Evolutionary conservation across 2,113 vertebrate genomes (phyloP), one percentile per base, ranked within the genome.

Genomic region (Balaeniceps rex): DNA sequence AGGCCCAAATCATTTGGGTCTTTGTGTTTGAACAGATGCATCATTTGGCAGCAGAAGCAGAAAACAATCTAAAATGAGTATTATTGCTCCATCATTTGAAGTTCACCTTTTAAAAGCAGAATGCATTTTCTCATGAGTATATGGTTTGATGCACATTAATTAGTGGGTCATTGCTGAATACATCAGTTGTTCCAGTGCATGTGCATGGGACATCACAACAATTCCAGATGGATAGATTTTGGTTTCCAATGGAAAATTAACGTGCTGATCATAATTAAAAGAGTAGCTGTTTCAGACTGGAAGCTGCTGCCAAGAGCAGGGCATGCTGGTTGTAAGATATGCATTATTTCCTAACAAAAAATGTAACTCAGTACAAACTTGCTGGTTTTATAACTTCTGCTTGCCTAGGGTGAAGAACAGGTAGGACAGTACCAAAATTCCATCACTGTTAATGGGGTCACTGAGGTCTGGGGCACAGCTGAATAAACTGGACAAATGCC

Each of bases 401-500:
- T 85, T 65, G 57, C n/a, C 12, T 52, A 11, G n/a, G n/a, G 6
- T 83, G 57, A 94, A 36, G 28, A 91, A 29, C 70, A 36, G 75
- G 44, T 78, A 54, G 65, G 51, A 34, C 28, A 11, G 24, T 51
- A 34, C 38, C 51, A 51, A 76, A 90, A 92, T 78, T 68, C 40
- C 4, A 0, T 55, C 0, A 0, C 31, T 65, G 24, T 40, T 76
- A 44, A 40, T 23, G 42, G 44, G 25, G 23, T 72, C 9, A 49
- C 55, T 66, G 21, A 33, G 49, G 19, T 51, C 69, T 71, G 31
- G 22, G 54, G 26, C 60, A 75, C 26, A 55, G 44, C 61, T 71
- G 83, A 76, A 42, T 40, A 86, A 80, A 76, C 12, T 70, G 83
- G 40, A 57, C 16, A 81, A 60, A 87, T n/a, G 47, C 29, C 38